Percentiles rank a stretch among this genome's conserved stretches.
Evolutionary conservation across 2,113 vertebrate genomes (phyloP).

Genomic region (Limnothrissa miodon): DNA sequence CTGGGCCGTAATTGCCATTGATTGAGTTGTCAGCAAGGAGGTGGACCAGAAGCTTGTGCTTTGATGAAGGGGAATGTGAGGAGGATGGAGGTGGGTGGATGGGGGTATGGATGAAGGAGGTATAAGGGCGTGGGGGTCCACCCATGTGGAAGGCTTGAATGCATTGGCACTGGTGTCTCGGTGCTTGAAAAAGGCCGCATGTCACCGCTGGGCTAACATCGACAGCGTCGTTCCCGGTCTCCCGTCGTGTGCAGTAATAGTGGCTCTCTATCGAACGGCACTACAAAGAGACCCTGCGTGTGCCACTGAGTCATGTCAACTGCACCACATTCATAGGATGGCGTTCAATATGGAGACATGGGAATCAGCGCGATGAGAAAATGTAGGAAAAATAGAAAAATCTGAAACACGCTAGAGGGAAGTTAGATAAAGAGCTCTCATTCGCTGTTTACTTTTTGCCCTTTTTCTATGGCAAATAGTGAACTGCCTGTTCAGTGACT

Average conservation of each 20-base stretch:
- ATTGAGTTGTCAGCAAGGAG: conserved; percentile 26
- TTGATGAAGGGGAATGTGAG: background rate
- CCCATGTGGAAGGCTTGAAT: background rate
- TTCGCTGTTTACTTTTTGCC: background rate
- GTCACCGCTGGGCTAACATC: background rate
- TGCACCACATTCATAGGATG: background rate
- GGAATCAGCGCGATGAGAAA: background rate
- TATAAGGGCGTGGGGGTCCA: background rate
- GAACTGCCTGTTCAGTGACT: background rate
- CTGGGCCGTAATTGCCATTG: conserved; percentile 23
- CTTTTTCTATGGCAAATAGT: background rate
- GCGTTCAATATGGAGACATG: no score
- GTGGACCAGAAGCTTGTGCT: background rate
- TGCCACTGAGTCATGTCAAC: background rate
- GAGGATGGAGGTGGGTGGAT: background rate
- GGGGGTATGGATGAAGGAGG: background rate
- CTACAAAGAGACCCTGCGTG: background rate
- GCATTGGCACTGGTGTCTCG: background rate
- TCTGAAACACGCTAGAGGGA: background rate
- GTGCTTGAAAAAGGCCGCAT: background rate
- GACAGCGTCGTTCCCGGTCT: background rate
- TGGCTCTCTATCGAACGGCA: background rate
- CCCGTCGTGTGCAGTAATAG: background rate
- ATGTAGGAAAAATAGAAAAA: background rate
- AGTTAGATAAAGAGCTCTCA: background rate